These are phyloP conservation scores for Nemopilema nomurai DNA, from an alignment of 30 jellyfish, hydroid and myxozoan species.

Conservation along the genomic window DNA sequence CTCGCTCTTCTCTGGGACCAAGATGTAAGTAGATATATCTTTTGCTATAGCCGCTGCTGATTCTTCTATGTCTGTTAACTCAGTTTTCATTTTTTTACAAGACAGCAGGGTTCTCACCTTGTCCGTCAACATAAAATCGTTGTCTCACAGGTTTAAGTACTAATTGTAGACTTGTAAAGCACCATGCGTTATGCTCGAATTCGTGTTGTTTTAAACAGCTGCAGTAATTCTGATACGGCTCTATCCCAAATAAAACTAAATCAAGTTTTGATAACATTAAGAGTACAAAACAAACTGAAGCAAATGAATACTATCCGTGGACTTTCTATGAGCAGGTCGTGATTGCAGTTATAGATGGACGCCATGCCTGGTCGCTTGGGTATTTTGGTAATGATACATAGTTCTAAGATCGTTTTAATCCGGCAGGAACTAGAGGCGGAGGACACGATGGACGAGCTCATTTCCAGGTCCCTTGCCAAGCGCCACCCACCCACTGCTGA, in stretches of 20 bases:
- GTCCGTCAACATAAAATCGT: too few relatives aligned
- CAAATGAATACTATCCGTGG: too few relatives aligned
- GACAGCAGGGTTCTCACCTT: neutral
- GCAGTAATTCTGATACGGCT: neutral
- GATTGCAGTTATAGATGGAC: too few relatives aligned
- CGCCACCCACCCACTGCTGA: slow-evolving; percentile 55
- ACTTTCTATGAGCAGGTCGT: too few relatives aligned
- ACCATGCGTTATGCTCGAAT: too few relatives aligned
- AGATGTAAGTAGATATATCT: slow-evolving; percentile 92
- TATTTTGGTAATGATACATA: too few relatives aligned
- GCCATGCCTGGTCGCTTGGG: too few relatives aligned
- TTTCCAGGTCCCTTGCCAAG: slow-evolving; percentile 74
- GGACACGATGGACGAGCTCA: slow-evolving; percentile 88
- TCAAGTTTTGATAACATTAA: too few relatives aligned
- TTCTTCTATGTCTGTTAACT: neutral
- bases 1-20: slow-evolving; percentile 78
- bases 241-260: neutral
- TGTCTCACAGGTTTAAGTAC: too few relatives aligned
- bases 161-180: too few relatives aligned
- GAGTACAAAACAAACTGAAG: too few relatives aligned
- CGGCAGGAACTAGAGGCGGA: slow-evolving; percentile 79
- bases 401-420: neutral
- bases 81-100: neutral
- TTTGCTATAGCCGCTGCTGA: too few relatives aligned
- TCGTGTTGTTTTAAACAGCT: neutral